These are phyloP conservation scores for Drosophila falleni DNA, from an alignment of 2,888 invertebrate species.

Conservation along the genomic window DNA sequence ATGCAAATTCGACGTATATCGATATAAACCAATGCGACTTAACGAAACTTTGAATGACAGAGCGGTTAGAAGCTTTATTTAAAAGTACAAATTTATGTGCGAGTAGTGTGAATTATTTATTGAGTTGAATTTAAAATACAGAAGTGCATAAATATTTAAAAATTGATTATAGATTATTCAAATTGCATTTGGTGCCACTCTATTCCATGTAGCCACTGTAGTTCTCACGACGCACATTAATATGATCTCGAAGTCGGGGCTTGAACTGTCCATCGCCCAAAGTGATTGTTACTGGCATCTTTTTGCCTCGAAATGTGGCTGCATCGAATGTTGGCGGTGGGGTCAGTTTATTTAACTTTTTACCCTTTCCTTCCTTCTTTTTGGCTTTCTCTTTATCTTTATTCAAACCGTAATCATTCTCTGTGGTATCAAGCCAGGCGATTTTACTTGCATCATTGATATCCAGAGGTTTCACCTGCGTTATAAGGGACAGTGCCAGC, in stretches of 20 bases:
- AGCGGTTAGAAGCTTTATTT: neutral
- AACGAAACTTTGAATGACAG: neutral
- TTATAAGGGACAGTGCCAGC: slow-evolving; percentile 37
- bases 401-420: neutral
- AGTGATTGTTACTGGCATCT: slow-evolving; percentile 62
- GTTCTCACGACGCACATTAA: slow-evolving; percentile 34
- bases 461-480: slow-evolving; percentile 65
- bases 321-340: slow-evolving; percentile 80
- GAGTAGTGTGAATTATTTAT: neutral
- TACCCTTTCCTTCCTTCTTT: neutral
- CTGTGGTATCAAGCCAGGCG: slow-evolving; percentile 46
- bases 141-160: neutral
- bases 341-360: slow-evolving; percentile 44
- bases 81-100: neutral
- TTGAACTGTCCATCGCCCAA: slow-evolving; percentile 74
- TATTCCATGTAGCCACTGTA: slow-evolving; percentile 57
- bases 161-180: neutral
- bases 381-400: neutral
- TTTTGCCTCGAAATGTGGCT: slow-evolving; percentile 71
- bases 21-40: neutral
- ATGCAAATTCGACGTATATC: neutral
- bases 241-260: slow-evolving; percentile 49
- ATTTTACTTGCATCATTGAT: slow-evolving; percentile 20
- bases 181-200: neutral
- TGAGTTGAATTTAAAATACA: neutral